A percentile compares a stretch with the other conserved stretches of the same genome.
phyloP scores from a whole-genome alignment of 2,113 vertebrate species.

The Lutjanus erythropterus region DNA sequence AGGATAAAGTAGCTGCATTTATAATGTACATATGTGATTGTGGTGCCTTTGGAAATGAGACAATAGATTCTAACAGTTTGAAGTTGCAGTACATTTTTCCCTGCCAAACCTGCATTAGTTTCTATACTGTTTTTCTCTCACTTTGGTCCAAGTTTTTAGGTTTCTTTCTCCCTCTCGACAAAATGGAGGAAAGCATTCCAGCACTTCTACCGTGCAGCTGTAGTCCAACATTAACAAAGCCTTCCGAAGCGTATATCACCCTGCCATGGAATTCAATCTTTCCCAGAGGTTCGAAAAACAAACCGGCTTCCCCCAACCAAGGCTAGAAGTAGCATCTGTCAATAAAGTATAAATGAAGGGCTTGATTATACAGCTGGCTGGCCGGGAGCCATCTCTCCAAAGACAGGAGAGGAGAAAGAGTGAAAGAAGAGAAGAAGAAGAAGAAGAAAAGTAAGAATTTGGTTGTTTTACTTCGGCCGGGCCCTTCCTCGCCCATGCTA shows the following conservation, averaged over 20 bases:
- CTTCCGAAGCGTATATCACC: conserved; percentile 68
- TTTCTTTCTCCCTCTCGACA: conserved; percentile 49
- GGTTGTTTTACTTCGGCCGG: conserved; percentile 81
- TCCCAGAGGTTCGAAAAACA: conserved; percentile 78
- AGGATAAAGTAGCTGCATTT: background rate
- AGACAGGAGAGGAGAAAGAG: conserved; percentile 64
- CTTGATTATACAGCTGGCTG: conserved; percentile 85
- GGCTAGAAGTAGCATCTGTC: conserved; percentile 83
- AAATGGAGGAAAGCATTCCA: conserved; percentile 54
- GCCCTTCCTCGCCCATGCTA: conserved; percentile 71
- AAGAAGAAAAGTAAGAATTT: conserved; percentile 73
- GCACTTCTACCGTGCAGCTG: conserved; percentile 59
- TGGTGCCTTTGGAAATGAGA: conserved; percentile 11
- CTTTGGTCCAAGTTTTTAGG: conserved; percentile 28
- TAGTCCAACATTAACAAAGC: conserved; percentile 78
- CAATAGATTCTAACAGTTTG: background rate
- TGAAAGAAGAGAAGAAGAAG: conserved; percentile 33
- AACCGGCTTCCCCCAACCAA: conserved; percentile 69
- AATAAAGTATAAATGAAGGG: conserved; percentile 83
- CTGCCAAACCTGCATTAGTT: conserved; percentile 29
- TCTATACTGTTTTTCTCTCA: conserved; percentile 37
- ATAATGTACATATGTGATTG: background rate
- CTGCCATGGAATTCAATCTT: conserved; percentile 73
- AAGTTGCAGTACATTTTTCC: conserved; percentile 13
- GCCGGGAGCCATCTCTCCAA: conserved; percentile 73